These are phyloP conservation scores for Torymus aiolomorphi DNA, from an alignment of 2,888 invertebrate species.

Conservation along the genomic window DNA sequence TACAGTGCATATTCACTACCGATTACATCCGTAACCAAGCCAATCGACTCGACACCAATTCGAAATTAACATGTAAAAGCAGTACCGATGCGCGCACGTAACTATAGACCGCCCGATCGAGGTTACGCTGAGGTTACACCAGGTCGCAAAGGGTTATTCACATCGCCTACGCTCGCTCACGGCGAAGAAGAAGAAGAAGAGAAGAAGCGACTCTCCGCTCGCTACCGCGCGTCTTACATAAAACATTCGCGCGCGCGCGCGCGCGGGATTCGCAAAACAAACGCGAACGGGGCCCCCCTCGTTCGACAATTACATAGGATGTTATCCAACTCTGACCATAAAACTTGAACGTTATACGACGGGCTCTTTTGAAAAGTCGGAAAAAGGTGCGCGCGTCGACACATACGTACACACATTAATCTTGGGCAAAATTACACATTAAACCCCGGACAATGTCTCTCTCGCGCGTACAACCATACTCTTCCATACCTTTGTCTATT, in stretches of 20 bases:
- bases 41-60: too few species aligned
- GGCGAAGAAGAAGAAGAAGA: too few species aligned
- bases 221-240: too few species aligned
- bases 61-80: constrained; percentile 29
- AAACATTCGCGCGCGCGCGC: too few species aligned
- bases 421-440: constrained; percentile 47
- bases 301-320: constrained; percentile 22
- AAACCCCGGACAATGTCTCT: neutral
- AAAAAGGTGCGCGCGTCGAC: neutral
- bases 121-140: constrained; percentile 47
- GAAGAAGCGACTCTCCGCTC: too few species aligned
- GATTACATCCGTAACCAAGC: too few species aligned
- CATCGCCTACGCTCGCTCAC: constrained; percentile 19
- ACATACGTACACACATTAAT: neutral
- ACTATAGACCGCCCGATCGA: constrained; percentile 7
- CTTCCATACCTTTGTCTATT: constrained; percentile 27
- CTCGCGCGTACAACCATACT: neutral
- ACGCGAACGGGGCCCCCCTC: constrained; percentile 5
- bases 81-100: neutral
- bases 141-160: constrained; percentile 56
- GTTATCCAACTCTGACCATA: neutral
- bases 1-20: too few species aligned
- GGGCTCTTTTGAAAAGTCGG: too few species aligned
- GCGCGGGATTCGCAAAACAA: constrained; percentile 24
- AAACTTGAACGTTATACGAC: too few species aligned